Conservation (phyloP, 1,140 invertebrate species). For the Pentalonia nigronervosa region DNA sequence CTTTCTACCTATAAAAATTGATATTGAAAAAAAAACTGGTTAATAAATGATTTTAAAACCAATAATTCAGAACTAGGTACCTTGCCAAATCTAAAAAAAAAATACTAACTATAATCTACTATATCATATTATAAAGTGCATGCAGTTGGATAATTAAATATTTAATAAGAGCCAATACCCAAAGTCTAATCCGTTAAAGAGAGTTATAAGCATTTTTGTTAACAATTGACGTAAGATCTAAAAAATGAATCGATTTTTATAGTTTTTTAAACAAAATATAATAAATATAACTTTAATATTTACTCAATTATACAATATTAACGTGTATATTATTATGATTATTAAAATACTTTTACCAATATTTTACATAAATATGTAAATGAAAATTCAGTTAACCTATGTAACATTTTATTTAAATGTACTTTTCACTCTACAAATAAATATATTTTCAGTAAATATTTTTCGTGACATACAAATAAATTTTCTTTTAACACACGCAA, state of each 20-base stretch:
- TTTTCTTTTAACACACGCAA: not conserved
- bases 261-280: too few species aligned
- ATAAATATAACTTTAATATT: not conserved
- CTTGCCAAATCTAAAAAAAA: not conserved
- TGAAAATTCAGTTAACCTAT: rapidly evolving
- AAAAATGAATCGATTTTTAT: too few species aligned
- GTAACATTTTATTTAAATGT: not conserved
- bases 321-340: not conserved
- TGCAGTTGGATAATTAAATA: too few species aligned
- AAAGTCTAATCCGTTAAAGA: too few species aligned
- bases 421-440: not conserved
- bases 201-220: too few species aligned
- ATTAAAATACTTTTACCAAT: not conserved
- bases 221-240: too few species aligned
- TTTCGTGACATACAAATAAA: not conserved
- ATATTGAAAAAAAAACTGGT: not conserved
- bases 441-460: not conserved
- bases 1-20: not conserved
- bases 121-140: too few species aligned
- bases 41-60: not conserved
- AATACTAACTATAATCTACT: not conserved
- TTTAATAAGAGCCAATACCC: too few species aligned
- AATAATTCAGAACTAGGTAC: not conserved
- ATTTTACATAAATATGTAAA: too few species aligned
- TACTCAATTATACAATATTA: not conserved